Evolutionary conservation across 2,888 invertebrate species (phyloP).

Genomic region (Yponomeuta plumbellus): DNA sequence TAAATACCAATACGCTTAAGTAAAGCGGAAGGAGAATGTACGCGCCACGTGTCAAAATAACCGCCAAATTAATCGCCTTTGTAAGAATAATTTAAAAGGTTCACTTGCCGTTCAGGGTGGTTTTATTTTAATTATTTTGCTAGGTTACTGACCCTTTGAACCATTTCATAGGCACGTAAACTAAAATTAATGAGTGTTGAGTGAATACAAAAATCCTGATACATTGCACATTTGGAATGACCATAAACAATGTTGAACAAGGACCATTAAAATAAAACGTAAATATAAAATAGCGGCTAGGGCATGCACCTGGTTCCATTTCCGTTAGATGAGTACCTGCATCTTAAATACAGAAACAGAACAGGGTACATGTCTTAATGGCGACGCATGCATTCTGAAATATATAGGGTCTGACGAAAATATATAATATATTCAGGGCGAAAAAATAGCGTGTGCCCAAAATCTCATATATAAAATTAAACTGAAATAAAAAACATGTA

Average conservation of each 20-base stretch:
- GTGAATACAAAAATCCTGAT: too few relatives aligned
- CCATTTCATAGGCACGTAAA: neutral
- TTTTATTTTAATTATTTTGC: neutral
- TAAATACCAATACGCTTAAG: neutral
- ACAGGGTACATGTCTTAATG: too few relatives aligned
- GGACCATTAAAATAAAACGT: neutral
- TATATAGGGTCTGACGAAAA: neutral
- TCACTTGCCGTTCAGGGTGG: neutral
- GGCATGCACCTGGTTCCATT: too few relatives aligned
- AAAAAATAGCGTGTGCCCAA: neutral
- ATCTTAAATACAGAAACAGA: too few relatives aligned
- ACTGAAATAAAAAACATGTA: too few relatives aligned
- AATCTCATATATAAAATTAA: too few relatives aligned
- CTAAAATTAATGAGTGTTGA: neutral
- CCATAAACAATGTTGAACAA: neutral
- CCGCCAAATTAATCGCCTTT: neutral
- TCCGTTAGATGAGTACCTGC: too few relatives aligned
- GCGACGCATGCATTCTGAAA: neutral
- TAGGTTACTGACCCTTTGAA: neutral
- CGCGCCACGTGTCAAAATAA: neutral
- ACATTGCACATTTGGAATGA: neutral
- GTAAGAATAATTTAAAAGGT: neutral
- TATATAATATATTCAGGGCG: neutral
- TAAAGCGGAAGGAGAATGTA: neutral
- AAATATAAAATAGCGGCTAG: neutral